phyloP scores from a whole-genome alignment of 2,113 vertebrate species.

The Dissostichus mawsoni region DNA sequence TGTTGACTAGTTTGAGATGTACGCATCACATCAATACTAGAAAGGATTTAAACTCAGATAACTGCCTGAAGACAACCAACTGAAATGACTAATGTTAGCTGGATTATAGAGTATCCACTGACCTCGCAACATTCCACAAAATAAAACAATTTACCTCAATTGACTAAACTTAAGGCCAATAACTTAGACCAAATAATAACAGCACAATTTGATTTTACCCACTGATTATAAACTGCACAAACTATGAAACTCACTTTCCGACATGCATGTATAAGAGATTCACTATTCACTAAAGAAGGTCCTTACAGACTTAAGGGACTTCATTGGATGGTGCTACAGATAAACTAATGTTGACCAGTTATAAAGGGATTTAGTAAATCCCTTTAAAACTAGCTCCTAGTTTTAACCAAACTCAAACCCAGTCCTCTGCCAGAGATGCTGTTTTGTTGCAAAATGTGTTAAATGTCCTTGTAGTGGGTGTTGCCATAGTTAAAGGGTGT shows the following conservation, averaged over 20 bases:
- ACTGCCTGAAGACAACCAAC: neutral
- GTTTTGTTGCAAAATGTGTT: slow-evolving; percentile 5
- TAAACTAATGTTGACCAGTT: neutral
- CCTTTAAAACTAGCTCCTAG: neutral
- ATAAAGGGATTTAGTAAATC: neutral
- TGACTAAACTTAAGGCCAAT: neutral
- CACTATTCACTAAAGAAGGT: neutral
- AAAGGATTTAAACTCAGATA: neutral
- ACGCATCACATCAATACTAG: neutral
- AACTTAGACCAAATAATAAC: neutral
- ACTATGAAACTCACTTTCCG: neutral
- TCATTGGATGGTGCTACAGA: neutral
- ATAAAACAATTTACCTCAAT: neutral
- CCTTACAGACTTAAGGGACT: neutral
- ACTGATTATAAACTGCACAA: neutral
- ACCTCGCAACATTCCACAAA: neutral
- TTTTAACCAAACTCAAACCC: neutral
- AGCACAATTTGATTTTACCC: neutral
- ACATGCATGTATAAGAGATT: neutral
- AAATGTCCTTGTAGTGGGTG: slow-evolving; percentile 9
- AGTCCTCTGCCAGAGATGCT: slow-evolving; percentile 2
- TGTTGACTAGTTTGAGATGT: neutral
- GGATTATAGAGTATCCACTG: neutral
- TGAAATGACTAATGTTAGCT: neutral
- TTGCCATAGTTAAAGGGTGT: slow-evolving; percentile 37